Conservation (phyloP, 2,888 invertebrate genomes). For the Drosophila incognita region DNA sequence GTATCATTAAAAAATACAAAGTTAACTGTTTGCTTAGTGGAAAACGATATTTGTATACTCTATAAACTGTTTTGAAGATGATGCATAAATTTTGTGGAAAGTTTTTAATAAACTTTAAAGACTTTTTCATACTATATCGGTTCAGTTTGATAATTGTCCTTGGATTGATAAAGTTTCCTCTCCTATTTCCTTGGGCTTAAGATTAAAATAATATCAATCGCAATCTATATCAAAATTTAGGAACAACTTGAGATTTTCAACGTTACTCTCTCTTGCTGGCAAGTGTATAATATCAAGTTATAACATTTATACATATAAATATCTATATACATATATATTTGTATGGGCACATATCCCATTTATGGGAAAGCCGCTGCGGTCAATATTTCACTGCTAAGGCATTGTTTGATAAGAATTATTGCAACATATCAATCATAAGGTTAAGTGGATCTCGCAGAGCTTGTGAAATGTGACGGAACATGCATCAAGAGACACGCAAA, state of each 20-base stretch:
- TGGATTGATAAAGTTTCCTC: too few species aligned
- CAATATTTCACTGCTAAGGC: conserved; percentile 60
- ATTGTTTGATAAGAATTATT: conserved; percentile 80
- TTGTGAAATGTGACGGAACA: conserved; percentile 74
- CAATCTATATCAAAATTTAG: not conserved
- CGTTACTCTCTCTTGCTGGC: not conserved
- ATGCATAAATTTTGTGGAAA: accelerated
- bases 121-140: not conserved
- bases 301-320: conserved; percentile 7
- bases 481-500: conserved; percentile 77
- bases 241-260: not conserved
- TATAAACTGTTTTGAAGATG: not conserved
- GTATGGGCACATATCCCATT: conserved; percentile 18
- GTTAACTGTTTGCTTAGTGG: not conserved
- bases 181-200: not conserved
- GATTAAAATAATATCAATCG: not conserved
- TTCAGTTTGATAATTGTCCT: not conserved
- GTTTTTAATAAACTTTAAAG: not conserved
- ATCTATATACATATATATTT: not conserved
- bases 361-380: conserved; percentile 56
- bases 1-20: conserved; percentile 43
- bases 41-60: conserved; percentile 12
- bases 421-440: conserved; percentile 77
- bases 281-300: conserved; percentile 22
- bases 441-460: conserved; percentile 68